Evolutionary conservation across 2,797 vertebrate species (phyloP).

Genomic region (Falco biarmicus): DNA sequence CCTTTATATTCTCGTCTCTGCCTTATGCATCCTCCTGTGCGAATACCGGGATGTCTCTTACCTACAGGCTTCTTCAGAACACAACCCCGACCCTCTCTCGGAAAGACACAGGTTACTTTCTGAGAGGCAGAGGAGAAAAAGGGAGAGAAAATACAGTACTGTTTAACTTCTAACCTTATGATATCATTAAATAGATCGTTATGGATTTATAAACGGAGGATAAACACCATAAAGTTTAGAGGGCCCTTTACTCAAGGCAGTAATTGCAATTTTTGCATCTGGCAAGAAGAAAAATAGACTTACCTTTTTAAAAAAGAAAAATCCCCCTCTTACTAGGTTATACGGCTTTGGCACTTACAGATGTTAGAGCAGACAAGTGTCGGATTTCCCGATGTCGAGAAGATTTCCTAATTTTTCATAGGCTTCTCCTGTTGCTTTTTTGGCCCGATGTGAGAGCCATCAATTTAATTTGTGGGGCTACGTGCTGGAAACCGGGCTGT

Average conservation of each 20-base stretch:
- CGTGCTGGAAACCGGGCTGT: neutral
- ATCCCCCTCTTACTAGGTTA: constrained; percentile 26
- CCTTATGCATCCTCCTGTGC: neutral
- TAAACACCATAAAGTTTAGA: constrained; percentile 41
- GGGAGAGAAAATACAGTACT: neutral
- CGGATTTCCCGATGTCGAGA: constrained; percentile 66
- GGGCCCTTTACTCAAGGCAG: constrained; percentile 1
- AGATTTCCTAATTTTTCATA: constrained; percentile 69
- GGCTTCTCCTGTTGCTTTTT: constrained; percentile 68
- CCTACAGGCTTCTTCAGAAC: neutral
- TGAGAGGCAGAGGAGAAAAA: neutral
- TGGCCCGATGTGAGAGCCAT: neutral
- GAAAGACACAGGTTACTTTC: neutral
- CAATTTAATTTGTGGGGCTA: constrained; percentile 13
- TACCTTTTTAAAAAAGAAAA: constrained; percentile 8
- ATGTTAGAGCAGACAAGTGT: constrained; percentile 69
- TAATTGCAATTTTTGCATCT: constrained; percentile 26
- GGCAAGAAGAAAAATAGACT: constrained; percentile 43
- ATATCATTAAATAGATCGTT: constrained; percentile 32
- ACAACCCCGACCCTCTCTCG: neutral
- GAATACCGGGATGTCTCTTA: neutral
- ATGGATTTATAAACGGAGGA: constrained; percentile 19
- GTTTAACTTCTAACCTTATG: constrained; percentile 24
- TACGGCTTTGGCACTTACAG: constrained; percentile 55
- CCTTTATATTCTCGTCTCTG: neutral